Evolutionary conservation across 2,797 vertebrate species (phyloP).

Genomic region (Gadopsis bispinosus): DNA sequence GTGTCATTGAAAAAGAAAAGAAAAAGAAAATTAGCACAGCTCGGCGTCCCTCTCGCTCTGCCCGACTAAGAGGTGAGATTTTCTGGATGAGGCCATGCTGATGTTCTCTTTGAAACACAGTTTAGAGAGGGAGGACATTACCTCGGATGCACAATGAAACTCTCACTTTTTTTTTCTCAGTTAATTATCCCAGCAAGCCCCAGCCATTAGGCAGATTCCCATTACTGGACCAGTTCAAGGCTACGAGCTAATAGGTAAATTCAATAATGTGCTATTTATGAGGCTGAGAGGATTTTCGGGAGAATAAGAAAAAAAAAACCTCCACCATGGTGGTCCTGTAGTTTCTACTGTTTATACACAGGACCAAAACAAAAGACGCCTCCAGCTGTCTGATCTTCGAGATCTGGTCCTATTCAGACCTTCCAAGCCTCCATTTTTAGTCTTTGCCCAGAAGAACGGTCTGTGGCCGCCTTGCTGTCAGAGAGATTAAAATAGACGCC

Average conservation of each 20-base stretch:
- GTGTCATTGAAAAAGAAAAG: constrained; percentile 38
- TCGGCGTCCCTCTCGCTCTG: background rate
- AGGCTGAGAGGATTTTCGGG: constrained; percentile 58
- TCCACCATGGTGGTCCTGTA: constrained; percentile 27
- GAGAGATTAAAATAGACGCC: constrained; percentile 35
- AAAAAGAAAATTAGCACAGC: constrained; percentile 40
- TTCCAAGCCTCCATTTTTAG: constrained; percentile 4
- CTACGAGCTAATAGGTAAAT: constrained; percentile 65
- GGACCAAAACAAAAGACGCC: constrained; percentile 7
- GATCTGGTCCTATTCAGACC: constrained; percentile 10
- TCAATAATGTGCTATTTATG: constrained; percentile 73
- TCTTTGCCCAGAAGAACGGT: constrained; percentile 7
- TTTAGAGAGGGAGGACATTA: constrained; percentile 44
- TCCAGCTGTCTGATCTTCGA: constrained; percentile 22
- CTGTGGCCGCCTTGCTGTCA: constrained; percentile 35
- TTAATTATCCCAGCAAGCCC: constrained; percentile 68
- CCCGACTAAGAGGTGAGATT: constrained; percentile 32
- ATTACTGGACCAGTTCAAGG: constrained; percentile 70
- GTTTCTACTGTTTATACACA: constrained; percentile 35
- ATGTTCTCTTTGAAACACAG: constrained; percentile 48
- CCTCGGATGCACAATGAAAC: constrained; percentile 41
- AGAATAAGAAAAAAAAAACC: constrained; percentile 33
- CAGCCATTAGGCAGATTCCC: constrained; percentile 66
- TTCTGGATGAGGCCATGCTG: constrained; percentile 25
- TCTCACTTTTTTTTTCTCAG: constrained; percentile 44